These are phyloP conservation scores for Bovichtus variegatus DNA, from an alignment of 2,797 vertebrate genomes.

Conservation along the genomic window DNA sequence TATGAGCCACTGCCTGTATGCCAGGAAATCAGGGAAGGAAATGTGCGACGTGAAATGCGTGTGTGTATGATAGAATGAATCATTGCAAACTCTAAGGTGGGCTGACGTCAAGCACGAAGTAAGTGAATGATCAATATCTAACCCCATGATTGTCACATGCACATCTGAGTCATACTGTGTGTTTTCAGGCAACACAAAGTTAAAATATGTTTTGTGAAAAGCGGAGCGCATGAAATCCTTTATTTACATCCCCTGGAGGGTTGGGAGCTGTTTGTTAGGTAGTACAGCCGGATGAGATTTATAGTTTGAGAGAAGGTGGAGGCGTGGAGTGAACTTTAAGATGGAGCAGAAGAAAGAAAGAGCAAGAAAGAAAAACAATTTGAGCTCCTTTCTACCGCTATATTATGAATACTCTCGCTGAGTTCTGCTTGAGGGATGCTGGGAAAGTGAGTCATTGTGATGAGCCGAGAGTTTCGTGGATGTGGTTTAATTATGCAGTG, in stretches of 20 bases:
- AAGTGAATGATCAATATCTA: constrained; percentile 50
- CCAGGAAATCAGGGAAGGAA: constrained; percentile 15
- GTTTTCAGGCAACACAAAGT: constrained; percentile 15
- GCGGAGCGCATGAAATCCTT: constrained; percentile 9
- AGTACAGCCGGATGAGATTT: constrained; percentile 36
- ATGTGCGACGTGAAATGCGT: neutral
- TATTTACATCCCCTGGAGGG: constrained; percentile 24
- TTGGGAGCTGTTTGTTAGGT: constrained; percentile 18
- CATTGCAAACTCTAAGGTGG: constrained; percentile 32
- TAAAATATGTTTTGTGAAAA: constrained; percentile 34
- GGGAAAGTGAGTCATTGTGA: constrained; percentile 74
- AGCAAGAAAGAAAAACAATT: too few species aligned
- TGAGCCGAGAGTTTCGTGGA: constrained; percentile 60
- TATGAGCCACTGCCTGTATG: neutral
- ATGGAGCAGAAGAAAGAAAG: constrained; percentile 16
- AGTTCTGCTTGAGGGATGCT: constrained; percentile 60
- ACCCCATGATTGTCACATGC: constrained; percentile 29
- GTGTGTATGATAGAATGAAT: constrained; percentile 38
- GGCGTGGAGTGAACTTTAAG: constrained; percentile 30
- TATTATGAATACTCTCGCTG: constrained; percentile 44
- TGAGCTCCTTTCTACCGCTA: constrained; percentile 39
- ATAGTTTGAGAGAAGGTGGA: constrained; percentile 16
- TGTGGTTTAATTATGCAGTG: constrained; percentile 77
- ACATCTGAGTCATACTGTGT: constrained; percentile 49
- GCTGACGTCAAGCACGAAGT: constrained; percentile 29